A percentile compares a stretch with the other conserved stretches of the same genome.
Evolutionary conservation across 2,888 invertebrate species (phyloP).

Genomic region (Lasioglossum calceatum): DNA sequence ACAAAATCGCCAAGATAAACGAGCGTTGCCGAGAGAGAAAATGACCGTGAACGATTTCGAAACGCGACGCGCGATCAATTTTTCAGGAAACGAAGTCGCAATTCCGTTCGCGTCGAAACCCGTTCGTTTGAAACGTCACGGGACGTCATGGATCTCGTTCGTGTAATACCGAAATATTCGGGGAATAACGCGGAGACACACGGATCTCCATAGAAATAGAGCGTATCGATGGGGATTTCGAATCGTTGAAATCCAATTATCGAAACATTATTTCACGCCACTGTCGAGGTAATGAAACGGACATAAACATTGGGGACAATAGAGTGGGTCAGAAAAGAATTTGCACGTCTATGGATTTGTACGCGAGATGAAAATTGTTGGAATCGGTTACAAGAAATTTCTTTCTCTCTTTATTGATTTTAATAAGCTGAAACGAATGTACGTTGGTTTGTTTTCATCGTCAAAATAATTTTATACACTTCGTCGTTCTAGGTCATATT

Average conservation of each 20-base stretch:
- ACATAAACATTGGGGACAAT: neutral
- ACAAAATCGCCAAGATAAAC: neutral
- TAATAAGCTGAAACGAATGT: neutral
- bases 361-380: neutral
- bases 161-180: neutral
- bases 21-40: neutral
- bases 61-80: slow-evolving; percentile 48
- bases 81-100: slow-evolving; percentile 36
- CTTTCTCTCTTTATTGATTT: neutral
- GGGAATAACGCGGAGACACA: neutral
- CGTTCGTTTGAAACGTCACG: neutral
- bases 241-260: neutral
- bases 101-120: slow-evolving; percentile 36
- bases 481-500: neutral
- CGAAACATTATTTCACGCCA: neutral
- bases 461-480: neutral
- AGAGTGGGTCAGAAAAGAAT: neutral
- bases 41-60: slow-evolving; percentile 11
- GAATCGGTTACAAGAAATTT: neutral
- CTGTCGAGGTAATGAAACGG: neutral
- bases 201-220: neutral
- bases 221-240: neutral
- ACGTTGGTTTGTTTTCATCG: no score
- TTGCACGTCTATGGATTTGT: neutral
- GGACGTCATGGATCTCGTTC: slow-evolving; percentile 8